phyloP scores from a whole-genome alignment of 2,797 vertebrate genomes.

The Lacerta viridis region DNA sequence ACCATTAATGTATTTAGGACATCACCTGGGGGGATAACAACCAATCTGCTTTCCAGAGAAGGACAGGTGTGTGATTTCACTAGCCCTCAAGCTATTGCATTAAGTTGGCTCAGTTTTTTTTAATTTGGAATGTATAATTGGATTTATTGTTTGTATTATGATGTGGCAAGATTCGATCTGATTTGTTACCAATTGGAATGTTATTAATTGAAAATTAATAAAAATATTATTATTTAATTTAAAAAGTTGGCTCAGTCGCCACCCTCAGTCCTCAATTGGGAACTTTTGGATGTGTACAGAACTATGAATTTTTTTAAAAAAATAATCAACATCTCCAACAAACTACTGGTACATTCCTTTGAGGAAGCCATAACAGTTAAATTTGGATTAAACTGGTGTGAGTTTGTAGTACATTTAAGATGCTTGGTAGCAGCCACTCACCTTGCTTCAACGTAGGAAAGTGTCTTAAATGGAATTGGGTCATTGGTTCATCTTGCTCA shows the following conservation, averaged over 20 bases:
- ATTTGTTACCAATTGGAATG: no score
- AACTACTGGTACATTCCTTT: not conserved
- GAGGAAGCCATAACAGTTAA: not conserved
- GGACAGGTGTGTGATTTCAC: not conserved
- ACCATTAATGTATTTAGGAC: slow-evolving; percentile 46
- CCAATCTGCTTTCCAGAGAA: not conserved
- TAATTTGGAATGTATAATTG: no score
- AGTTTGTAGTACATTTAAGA: no score
- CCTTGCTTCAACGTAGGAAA: no score
- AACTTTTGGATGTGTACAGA: not conserved
- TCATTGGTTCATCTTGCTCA: no score
- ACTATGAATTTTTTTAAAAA: not conserved
- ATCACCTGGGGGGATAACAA: not conserved
- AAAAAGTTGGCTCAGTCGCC: not conserved
- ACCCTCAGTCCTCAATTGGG: not conserved
- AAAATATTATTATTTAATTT: no score
- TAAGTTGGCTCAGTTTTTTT: no score
- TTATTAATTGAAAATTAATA: no score
- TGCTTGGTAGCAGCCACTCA: no score
- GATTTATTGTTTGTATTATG: no score
- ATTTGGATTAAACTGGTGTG: not conserved
- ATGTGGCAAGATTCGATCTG: no score
- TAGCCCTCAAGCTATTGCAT: not conserved
- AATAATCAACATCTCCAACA: not conserved
- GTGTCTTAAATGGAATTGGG: no score